Evolutionary conservation across 2,888 invertebrate species (phyloP).

Genomic region (Amiota communis): DNA sequence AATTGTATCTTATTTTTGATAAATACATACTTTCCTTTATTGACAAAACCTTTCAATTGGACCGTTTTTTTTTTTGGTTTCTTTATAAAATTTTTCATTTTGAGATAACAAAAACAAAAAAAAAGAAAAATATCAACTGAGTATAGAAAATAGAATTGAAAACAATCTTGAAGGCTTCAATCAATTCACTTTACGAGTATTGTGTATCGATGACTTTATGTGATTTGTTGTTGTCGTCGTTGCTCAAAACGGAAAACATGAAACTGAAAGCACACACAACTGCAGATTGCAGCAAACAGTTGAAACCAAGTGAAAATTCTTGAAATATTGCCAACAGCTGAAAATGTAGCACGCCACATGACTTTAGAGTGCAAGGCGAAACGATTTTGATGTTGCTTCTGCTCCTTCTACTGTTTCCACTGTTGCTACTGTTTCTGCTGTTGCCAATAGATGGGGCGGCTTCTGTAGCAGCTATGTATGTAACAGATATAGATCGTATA

Average conservation of each 20-base stretch:
- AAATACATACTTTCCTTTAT: too few species aligned
- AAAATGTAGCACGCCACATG: slow-evolving; percentile 32
- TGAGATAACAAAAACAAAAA: too few species aligned
- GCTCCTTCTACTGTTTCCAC: not conserved
- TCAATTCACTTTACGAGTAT: slow-evolving; percentile 23
- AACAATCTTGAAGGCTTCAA: too few species aligned
- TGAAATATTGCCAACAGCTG: slow-evolving; percentile 68
- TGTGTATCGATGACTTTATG: slow-evolving; percentile 28
- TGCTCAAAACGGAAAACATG: slow-evolving; percentile 29
- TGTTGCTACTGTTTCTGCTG: not conserved
- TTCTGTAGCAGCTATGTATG: too few species aligned
- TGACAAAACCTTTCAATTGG: too few species aligned
- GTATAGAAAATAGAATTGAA: too few species aligned
- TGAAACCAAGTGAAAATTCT: slow-evolving; percentile 48
- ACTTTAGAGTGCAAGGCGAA: not conserved
- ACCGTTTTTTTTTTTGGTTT: too few species aligned
- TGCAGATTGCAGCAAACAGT: not conserved
- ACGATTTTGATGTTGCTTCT: slow-evolving; percentile 5
- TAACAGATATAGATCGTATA: too few species aligned
- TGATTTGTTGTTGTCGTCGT: slow-evolving; percentile 33
- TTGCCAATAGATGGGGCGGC: slow-evolving; percentile 18
- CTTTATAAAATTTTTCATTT: too few species aligned
- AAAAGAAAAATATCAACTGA: too few species aligned
- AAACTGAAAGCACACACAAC: slow-evolving; percentile 25
- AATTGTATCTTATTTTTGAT: too few species aligned